phyloP scores from a whole-genome alignment of 2,797 vertebrate species.

The Microctenopoma stevenorrisi region DNA sequence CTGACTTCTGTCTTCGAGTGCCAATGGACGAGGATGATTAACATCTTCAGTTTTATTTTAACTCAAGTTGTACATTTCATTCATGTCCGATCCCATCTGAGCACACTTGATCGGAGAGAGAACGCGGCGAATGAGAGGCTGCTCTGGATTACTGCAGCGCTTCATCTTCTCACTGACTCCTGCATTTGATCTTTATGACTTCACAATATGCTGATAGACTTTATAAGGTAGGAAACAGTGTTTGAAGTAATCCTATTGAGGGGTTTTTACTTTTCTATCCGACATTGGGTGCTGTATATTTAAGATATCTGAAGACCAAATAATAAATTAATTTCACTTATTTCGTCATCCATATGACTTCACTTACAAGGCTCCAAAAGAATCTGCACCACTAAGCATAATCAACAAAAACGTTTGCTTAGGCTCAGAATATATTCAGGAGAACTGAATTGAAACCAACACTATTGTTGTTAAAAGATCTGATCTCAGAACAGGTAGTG shows the following conservation, averaged over 20 bases:
- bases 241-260: conserved; percentile 59
- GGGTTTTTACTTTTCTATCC: conserved; percentile 41
- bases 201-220: conserved; percentile 71
- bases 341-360: conserved; percentile 25
- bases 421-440: too few relatives aligned
- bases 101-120: conserved; percentile 34
- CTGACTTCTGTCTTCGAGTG: background rate
- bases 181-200: conserved; percentile 72
- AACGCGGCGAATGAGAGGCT: conserved; percentile 25
- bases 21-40: conserved; percentile 24
- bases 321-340: conserved; percentile 34
- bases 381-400: too few relatives aligned
- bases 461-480: too few relatives aligned
- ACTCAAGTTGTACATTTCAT: conserved; percentile 12
- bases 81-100: conserved; percentile 35
- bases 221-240: conserved; percentile 59
- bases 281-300: conserved; percentile 32
- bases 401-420: too few relatives aligned
- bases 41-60: conserved; percentile 35
- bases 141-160: conserved; percentile 49
- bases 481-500: too few relatives aligned
- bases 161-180: conserved; percentile 61
- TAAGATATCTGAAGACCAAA: conserved; percentile 2
- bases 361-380: conserved; percentile 9
- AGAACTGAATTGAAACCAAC: too few relatives aligned